Base-by-base conservation (phyloP, 1,140 invertebrate genomes). In the Bathynomus jamesi region DNA sequence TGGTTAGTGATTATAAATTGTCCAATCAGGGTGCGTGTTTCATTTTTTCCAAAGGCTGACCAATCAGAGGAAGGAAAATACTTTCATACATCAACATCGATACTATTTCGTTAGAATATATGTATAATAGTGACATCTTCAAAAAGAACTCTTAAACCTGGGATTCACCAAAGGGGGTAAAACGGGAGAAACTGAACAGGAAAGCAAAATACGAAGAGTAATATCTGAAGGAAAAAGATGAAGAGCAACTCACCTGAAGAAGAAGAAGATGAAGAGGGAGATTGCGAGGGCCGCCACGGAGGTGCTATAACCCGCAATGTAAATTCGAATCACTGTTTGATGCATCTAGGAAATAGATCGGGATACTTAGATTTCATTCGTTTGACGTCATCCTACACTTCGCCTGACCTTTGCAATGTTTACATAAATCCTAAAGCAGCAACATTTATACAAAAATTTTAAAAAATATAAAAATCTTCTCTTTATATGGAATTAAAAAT, bases 241-340 rank as follows among this genome's bases (percentile, higher is more conserved):
- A n/a, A n/a, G n/a, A n/a, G n/a, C n/a, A n/a, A n/a, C 86, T 89
- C 87, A 95, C 90, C 90, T 91, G 85, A 96, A 96, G 81, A 91
- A 92, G 65, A 87, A 87, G 71, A 96, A 88, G 75, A 96, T 92
- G 68, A 84, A 86, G 31, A 96, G 84, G 0, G 94, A 95, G 25
- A 94, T 80, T 8, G 93, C 80, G 10, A 96, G 85, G 65, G 94
- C 91, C 65, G 94, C 84, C 46, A 95, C 83, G 2, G 94, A 96
- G 78, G 95, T 87, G 77, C 87, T 86, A 82, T 95, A 95, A 70
- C 94, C 94, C 40, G 87, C 85, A 79, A 94, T 89, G 83, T 94
- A 93, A 68, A 96, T 87, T 24, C 87, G 85, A 76, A 88, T 90
- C 61, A 94, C 86, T 67, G 84, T 84, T 79, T 89, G 87, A 71